phyloP scores from a whole-genome alignment of 2,797 vertebrate genomes.

The Myripristis jacobus region DNA sequence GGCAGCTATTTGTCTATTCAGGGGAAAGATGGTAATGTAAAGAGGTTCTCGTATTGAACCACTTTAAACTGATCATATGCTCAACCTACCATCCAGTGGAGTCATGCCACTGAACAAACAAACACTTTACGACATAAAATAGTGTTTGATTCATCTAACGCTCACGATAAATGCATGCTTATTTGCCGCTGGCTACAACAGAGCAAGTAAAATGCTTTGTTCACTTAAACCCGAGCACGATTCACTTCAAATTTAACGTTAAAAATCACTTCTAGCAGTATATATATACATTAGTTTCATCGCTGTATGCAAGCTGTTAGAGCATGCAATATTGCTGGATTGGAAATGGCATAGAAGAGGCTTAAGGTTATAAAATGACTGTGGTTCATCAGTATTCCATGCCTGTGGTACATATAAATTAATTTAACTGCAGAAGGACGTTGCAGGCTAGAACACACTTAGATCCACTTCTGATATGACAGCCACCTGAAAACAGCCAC shows the following conservation, averaged over 20 bases:
- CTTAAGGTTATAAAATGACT: slow-evolving; percentile 68
- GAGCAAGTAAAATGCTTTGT: not conserved
- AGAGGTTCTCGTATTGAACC: slow-evolving; percentile 70
- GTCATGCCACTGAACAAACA: slow-evolving; percentile 36
- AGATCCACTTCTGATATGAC: slow-evolving; percentile 74
- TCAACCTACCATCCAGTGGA: slow-evolving; percentile 36
- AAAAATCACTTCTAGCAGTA: slow-evolving; percentile 3
- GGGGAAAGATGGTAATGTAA: slow-evolving; percentile 64
- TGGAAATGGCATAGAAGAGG: slow-evolving; percentile 58
- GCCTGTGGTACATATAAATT: slow-evolving; percentile 67
- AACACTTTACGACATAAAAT: slow-evolving; percentile 38
- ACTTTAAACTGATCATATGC: slow-evolving; percentile 77
- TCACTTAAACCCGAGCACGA: slow-evolving; percentile 3
- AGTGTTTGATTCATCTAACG: slow-evolving; percentile 22
- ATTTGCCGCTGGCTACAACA: slow-evolving; percentile 12
- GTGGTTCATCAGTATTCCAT: slow-evolving; percentile 74
- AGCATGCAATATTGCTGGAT: slow-evolving; percentile 62
- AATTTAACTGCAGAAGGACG: slow-evolving; percentile 73
- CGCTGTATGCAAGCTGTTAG: slow-evolving; percentile 24
- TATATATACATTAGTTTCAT: slow-evolving; percentile 58
- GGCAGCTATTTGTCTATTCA: slow-evolving; percentile 65
- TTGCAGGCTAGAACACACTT: slow-evolving; percentile 46
- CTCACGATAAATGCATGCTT: slow-evolving; percentile 3
- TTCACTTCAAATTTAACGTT: slow-evolving; percentile 5
- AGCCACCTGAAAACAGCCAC: slow-evolving; percentile 70